Conservation (phyloP, 1,140 invertebrate genomes). For the Rhyacophila brunnea region DNA sequence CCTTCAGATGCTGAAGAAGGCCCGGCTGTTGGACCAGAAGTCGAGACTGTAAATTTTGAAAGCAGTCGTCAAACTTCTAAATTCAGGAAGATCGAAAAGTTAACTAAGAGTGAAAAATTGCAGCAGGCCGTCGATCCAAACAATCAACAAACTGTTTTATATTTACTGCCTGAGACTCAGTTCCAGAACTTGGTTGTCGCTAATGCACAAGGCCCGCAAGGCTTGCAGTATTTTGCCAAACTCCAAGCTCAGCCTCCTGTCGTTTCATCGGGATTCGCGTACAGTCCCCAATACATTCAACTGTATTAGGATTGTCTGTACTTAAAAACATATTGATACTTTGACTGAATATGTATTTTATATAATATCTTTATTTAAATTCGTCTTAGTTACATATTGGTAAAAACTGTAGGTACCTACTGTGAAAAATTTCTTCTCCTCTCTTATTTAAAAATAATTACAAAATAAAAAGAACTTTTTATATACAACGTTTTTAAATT, state of each 20-base stretch:
- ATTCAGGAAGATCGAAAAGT: not conserved
- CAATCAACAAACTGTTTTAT: not conserved
- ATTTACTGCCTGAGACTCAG: not conserved
- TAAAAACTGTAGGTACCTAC: too few relatives aligned
- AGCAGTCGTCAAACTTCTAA: not conserved
- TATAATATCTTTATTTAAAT: too few relatives aligned
- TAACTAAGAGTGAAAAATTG: slow-evolving; percentile 7
- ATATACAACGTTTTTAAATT: too few relatives aligned
- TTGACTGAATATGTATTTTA: too few relatives aligned
- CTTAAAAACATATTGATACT: too few relatives aligned
- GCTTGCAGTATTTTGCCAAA: slow-evolving; percentile 17
- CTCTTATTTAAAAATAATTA: too few relatives aligned
- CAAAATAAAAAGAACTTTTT: too few relatives aligned
- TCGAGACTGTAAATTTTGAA: not conserved
- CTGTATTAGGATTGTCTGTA: slow-evolving; percentile 5
- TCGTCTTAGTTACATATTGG: too few relatives aligned
- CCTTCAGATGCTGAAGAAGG: slow-evolving; percentile 4
- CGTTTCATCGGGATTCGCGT: slow-evolving; percentile 5
- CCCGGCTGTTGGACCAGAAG: slow-evolving; percentile 2
- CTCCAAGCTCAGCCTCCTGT: not conserved
- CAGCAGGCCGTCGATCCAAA: not conserved
- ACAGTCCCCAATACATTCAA: slow-evolving; percentile 16
- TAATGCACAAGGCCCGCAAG: not conserved
- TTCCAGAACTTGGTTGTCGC: slow-evolving; percentile 12
- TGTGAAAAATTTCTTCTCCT: too few relatives aligned